Evolutionary conservation across 2,888 invertebrate genomes (phyloP), one percentile per base, ranked within the genome.

Genomic region (Temnothorax ravouxi): DNA sequence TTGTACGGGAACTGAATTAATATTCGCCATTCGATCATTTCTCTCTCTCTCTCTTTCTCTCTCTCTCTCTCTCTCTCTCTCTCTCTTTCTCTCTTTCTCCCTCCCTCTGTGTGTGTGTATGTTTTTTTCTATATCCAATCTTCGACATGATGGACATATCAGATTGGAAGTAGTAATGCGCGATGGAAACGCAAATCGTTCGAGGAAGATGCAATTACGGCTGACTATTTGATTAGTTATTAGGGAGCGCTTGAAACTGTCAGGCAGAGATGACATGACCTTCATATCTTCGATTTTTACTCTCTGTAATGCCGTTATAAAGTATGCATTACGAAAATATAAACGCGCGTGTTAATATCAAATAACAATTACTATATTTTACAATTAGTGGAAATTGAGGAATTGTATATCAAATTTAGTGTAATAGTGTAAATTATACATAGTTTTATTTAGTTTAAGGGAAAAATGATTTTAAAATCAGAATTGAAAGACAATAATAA

Each of bases 161-260:
- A 47, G 18, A 9, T 2, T 56, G n/a, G 18, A 34, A 56, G 69
- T 29, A 44, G 29, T 77, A 41, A 34, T 56, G 69, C 34, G 34
- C 71, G 47, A 71, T 71, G 25, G 34, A 34, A 56, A 59, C 34
- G 44, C 21, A 47, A 59, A 25, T 47, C 18, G 71, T 34, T 71
- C 15, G 4, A 21, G 47, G 18, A 18, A 79, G 47, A 79, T 59
- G 56, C 44, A 79, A 71, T 71, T 79, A 79, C 44, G 47, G 59
- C 18, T 59, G 59, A 71, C 34, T 71, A 34, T 21, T 79, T 79
- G 18, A 71, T 79, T 79, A 79, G 59, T 71, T 59, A 79, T 79
- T 34, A 79, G 47, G 47, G 11, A 71, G n/a, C 21, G 34, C 21
- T 71, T 13, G 34, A 69, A 69, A 56, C 56, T 59, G 56, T 71